Conservation (phyloP, 2,113 vertebrate species). For the Scolopax mira region DNA sequence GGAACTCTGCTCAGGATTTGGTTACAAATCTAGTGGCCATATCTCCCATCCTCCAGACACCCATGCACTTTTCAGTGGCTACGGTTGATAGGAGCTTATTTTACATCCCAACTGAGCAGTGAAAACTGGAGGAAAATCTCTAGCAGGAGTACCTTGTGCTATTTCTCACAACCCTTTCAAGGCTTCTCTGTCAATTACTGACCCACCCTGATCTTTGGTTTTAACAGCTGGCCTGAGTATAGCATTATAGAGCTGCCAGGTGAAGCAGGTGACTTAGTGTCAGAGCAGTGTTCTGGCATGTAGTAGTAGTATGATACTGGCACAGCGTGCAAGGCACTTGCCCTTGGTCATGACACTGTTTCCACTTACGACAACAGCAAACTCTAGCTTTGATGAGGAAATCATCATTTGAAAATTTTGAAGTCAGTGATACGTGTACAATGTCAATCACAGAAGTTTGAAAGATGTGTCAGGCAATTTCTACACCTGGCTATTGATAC, state of each 20-base stretch:
- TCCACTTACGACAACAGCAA: background rate
- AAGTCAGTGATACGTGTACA: background rate
- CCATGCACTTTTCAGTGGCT: background rate
- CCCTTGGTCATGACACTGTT: background rate
- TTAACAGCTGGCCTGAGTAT: background rate
- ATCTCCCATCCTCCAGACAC: background rate
- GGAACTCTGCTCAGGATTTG: background rate
- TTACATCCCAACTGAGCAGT: background rate
- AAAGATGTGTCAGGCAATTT: slow-evolving; percentile 43
- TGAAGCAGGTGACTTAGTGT: background rate
- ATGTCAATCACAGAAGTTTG: background rate
- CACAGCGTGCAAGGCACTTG: background rate
- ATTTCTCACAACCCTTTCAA: background rate
- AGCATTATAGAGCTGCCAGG: background rate
- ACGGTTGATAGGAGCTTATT: background rate
- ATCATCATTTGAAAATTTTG: background rate
- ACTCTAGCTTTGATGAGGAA: background rate
- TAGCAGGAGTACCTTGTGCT: background rate
- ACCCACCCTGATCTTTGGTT: background rate
- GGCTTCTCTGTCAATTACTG: background rate
- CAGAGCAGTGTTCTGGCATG: background rate
- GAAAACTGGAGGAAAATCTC: background rate
- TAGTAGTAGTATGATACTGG: background rate
- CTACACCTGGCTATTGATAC: background rate
- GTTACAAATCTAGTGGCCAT: background rate